These are phyloP conservation scores for Alloplasta piceator DNA, from an alignment of 2,888 invertebrate genomes.

Conservation along the genomic window DNA sequence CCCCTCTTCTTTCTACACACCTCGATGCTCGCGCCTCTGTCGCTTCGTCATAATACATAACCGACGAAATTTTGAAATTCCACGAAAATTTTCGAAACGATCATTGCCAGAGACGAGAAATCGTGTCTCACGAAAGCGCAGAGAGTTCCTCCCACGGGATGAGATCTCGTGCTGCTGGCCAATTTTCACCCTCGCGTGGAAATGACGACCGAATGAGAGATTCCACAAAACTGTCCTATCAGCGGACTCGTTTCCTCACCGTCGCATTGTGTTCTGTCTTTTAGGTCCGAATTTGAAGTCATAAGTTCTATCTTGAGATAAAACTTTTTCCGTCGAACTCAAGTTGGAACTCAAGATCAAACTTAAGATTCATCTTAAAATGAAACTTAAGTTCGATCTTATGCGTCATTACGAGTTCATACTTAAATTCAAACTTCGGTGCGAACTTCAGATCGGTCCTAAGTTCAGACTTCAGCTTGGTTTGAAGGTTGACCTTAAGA, in stretches of 20 bases:
- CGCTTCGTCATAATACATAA: constrained; percentile 10
- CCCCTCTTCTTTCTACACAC: constrained; percentile 57
- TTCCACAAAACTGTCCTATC: constrained; percentile 3
- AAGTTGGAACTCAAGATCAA: too few species aligned
- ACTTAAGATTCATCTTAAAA: too few species aligned
- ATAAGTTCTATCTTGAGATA: too few species aligned
- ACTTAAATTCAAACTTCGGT: too few species aligned
- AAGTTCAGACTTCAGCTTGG: too few species aligned
- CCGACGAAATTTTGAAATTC: constrained; percentile 57
- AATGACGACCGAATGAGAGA: constrained; percentile 25
- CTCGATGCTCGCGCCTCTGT: constrained; percentile 19
- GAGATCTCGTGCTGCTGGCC: constrained; percentile 15
- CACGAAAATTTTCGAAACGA: constrained; percentile 36
- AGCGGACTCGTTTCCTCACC: constrained; percentile 17
- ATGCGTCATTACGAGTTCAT: too few species aligned
- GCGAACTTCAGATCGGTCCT: too few species aligned
- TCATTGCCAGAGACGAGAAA: constrained; percentile 25
- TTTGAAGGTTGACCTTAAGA: too few species aligned
- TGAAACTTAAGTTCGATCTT: too few species aligned
- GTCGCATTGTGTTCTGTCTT: background rate
- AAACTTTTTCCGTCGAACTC: too few species aligned
- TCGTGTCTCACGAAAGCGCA: constrained; percentile 41
- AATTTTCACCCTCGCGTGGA: constrained; percentile 54
- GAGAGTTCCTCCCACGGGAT: constrained; percentile 45
- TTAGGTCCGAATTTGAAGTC: too few species aligned